phyloP scores from a whole-genome alignment of 2,888 invertebrate genomes.

The Diarsia mendica region DNA sequence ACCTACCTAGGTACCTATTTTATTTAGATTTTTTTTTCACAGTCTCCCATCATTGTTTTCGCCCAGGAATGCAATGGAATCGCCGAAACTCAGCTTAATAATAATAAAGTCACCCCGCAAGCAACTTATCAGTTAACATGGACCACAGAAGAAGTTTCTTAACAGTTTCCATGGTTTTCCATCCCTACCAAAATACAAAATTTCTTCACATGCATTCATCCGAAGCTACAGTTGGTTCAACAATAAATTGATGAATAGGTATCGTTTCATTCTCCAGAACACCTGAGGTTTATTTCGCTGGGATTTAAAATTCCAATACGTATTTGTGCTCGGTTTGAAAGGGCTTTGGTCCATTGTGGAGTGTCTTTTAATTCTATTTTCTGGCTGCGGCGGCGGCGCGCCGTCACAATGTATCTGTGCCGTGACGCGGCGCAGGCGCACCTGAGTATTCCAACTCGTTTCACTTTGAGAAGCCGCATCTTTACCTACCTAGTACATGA shows the following conservation, averaged over 20 bases:
- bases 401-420: conserved; percentile 80
- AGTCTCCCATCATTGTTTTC: neutral
- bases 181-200: neutral
- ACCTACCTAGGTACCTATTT: no score
- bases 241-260: conserved; percentile 60
- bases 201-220: conserved; percentile 37
- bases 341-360: conserved; percentile 83
- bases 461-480: conserved; percentile 81
- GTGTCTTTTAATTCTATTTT: conserved; percentile 86
- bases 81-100: neutral
- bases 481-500: conserved; percentile 64
- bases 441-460: conserved; percentile 86
- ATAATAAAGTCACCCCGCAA: neutral
- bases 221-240: conserved; percentile 37
- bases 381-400: conserved; percentile 73
- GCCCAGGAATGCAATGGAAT: neutral
- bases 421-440: conserved; percentile 75
- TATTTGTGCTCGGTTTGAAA: conserved; percentile 81
- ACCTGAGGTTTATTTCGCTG: conserved; percentile 71
- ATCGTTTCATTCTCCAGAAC: conserved; percentile 66
- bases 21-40: no score
- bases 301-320: conserved; percentile 79
- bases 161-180: neutral
- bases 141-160: neutral
- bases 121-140: neutral